Evolutionary conservation across 2,113 vertebrate genomes (phyloP), one percentile per base, ranked within the genome.

Genomic region (Chelonoidis abingdonii): DNA sequence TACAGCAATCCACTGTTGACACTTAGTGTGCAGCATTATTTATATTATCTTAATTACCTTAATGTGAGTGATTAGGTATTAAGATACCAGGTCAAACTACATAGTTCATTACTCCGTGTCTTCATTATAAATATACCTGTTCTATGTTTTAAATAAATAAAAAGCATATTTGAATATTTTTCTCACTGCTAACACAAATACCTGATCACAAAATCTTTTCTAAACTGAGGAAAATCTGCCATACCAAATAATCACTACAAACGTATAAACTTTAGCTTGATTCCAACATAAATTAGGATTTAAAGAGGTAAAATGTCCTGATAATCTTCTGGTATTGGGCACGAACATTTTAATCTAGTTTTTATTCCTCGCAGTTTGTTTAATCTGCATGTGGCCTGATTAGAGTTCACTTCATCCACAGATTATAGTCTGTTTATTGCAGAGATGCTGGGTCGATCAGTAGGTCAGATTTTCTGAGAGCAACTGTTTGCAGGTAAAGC

Each of bases 301-400:
- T 98, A 98, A 98, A 98, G 98, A 98, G 98, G 98, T 98, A 98
- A 98, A 98, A 98, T 98, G 98, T 98, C 96, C 98, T 88, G 97
- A 98, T 99, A 99, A 99, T 99, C 99, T 98, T 98, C 95, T 96
- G 79, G 95, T 98, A 98, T 98, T 98, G 98, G 97, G 97, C 98
- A 98, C 94, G 97, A 98, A 98, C 98, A 98, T 98, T 98, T 99
- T 99, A 98, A 98, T 98, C 98, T 98, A 98, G 98, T 98, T 98
- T 98, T 98, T 98, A 98, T 98, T 98, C 98, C 98, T 98, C 98
- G 97, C 98, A 98, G 98, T 98, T 99, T 98, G 98, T 99, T 98
- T 99, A 99, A 99, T 99, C 99, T 99, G 98, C 98, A 97, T 98
- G 98, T 99, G 99, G 98, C 99, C 99, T 99, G 99, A 99, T 99